Evolutionary conservation across 2,797 vertebrate genomes (phyloP), one percentile per base, ranked within the genome.

Genomic region (Decapterus maruadsi): DNA sequence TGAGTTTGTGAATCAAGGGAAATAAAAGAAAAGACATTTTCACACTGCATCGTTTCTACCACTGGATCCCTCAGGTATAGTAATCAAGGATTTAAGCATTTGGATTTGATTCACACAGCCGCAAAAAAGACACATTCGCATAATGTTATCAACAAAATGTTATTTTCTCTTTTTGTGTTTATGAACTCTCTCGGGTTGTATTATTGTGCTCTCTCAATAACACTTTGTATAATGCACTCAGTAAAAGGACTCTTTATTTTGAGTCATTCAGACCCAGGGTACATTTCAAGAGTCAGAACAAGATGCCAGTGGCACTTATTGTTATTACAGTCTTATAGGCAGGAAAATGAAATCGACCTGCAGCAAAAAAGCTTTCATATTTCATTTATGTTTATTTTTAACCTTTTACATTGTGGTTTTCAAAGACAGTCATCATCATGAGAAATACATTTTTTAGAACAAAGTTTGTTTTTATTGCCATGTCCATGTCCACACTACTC

Each of bases 21-120:
- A 93, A 93, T 90, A 71, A 92, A 90, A 87, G 75, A 77, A 87
- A 91, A 89, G 31, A 63, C 59, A 84, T 81, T 89, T 90, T 89
- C 85, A 85, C 80, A 38, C 38, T 17, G 34, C 59, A 78, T 89
- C 71, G 88, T 80, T 85, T 82, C 72, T 75, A 81, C 85, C 77
- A 64, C 73, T 73, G 67, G 54, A 79, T 92, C 93, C 88, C 89
- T 34, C 12, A 78, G 82, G 90, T 78, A 74, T 48, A 83, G 80
- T 89, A 81, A 69, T 75, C 68, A 65, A 78, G 85, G 62, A 84
- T 87, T 89, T 81, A 42, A 68, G 34, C 87, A 83, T 87, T 90
- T 84, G 69, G 81, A 84, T 84, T 12, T 71, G 80, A 60, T 79
- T 86, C 46, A 68, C 72, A 81, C 77, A 60, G 71, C 67, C 86